phyloP scores from a whole-genome alignment of 2,113 vertebrate genomes.

The Sterrhoptilus dennistouni region DNA sequence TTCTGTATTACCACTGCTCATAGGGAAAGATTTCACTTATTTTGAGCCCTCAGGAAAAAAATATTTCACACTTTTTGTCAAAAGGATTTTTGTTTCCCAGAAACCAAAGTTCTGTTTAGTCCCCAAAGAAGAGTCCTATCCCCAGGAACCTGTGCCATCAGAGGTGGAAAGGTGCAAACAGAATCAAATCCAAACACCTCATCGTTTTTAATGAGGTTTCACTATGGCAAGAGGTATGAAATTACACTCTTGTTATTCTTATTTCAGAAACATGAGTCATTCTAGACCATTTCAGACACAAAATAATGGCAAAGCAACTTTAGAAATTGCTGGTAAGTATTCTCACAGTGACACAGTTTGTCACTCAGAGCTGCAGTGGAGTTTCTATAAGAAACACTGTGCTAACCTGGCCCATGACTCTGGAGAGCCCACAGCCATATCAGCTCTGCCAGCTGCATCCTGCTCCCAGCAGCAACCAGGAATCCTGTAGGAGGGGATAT shows the following conservation, averaged over 20 bases:
- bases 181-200: neutral
- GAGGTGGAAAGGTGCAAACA: neutral
- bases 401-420: neutral
- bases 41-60: neutral
- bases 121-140: neutral
- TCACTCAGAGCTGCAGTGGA: neutral
- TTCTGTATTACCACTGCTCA: neutral
- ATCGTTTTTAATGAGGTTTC: neutral
- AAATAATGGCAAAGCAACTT: neutral
- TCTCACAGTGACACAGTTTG: neutral
- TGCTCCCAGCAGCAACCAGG: neutral
- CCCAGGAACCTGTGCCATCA: neutral
- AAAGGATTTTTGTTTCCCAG: neutral
- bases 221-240: neutral
- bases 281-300: neutral
- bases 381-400: neutral
- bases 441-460: neutral
- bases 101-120: neutral
- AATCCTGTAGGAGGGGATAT: neutral
- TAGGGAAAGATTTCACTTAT: neutral
- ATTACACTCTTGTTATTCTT: neutral
- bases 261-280: neutral
- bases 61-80: neutral
- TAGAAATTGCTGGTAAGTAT: neutral
- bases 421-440: rapidly evolving